phyloP scores from a whole-genome alignment of 2,797 vertebrate genomes.

The Dendrocincla fuliginosa region DNA sequence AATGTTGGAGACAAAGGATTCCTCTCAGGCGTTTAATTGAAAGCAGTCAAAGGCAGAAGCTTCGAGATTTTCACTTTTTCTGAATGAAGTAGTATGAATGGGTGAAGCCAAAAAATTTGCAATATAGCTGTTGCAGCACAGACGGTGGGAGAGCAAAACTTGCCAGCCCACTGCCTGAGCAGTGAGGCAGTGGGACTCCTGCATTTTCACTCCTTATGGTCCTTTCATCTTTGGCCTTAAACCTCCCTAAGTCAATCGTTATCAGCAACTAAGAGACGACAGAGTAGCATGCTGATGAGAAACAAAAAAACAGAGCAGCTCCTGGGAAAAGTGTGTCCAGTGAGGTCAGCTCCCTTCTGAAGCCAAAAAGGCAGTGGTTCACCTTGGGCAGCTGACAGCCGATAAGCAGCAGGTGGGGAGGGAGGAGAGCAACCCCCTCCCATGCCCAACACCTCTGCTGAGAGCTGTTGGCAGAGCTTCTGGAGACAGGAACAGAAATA shows the following conservation, averaged over 20 bases:
- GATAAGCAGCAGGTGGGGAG: background rate
- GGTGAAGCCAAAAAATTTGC: background rate
- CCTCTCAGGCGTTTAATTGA: slow-evolving; percentile 37
- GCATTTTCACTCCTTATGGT: background rate
- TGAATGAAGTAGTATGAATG: background rate
- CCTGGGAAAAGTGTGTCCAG: background rate
- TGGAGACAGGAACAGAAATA: background rate
- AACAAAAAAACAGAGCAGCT: background rate
- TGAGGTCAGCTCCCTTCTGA: background rate
- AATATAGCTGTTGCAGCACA: background rate
- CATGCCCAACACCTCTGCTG: background rate
- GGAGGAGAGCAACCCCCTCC: background rate
- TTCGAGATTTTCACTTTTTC: background rate
- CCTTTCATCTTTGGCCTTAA: slow-evolving; percentile 13
- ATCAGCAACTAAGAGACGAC: background rate
- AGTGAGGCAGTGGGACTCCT: background rate
- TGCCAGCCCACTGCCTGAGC: background rate
- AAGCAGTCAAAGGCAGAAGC: slow-evolving; percentile 24
- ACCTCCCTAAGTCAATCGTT: background rate
- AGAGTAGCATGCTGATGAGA: background rate
- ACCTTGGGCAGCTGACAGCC: background rate
- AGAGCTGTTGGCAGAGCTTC: background rate
- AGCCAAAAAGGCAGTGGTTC: background rate
- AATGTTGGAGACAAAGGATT: slow-evolving; percentile 37
- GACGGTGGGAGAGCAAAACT: background rate